A percentile compares a stretch with the other conserved stretches of the same genome.
phyloP scores from a whole-genome alignment of 2,888 invertebrate genomes.

The Torymus texanus region DNA sequence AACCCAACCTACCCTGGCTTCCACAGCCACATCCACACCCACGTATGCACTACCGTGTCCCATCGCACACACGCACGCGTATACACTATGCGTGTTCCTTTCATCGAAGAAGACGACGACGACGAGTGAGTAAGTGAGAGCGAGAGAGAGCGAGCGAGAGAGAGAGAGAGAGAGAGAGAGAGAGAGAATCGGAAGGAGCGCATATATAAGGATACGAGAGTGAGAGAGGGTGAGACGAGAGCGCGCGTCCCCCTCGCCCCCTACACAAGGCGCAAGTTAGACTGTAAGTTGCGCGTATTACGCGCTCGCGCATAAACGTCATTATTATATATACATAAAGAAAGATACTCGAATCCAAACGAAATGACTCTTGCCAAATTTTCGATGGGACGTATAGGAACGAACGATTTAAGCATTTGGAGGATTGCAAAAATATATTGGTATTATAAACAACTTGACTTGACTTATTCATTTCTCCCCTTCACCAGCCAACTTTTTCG shows the following conservation, averaged over 20 bases:
- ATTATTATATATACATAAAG: slow-evolving; percentile 28
- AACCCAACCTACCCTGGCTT: slow-evolving; percentile 16
- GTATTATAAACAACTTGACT: slow-evolving; percentile 70
- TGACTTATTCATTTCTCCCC: slow-evolving; percentile 29
- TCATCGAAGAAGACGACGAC: slow-evolving; percentile 14
- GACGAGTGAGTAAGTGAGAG: no score
- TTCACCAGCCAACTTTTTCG: not conserved
- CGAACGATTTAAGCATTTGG: slow-evolving; percentile 68
- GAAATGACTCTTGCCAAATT: slow-evolving; percentile 70
- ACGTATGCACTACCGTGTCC: no score
- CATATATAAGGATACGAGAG: not conserved
- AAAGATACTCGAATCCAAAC: slow-evolving; percentile 62
- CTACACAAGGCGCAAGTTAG: slow-evolving; percentile 2
- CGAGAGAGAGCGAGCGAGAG: not conserved
- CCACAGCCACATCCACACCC: no score
- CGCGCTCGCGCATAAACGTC: slow-evolving; percentile 10
- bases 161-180: not conserved
- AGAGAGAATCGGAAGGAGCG: no score
- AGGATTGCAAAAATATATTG: slow-evolving; percentile 73
- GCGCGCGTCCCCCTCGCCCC: not conserved
- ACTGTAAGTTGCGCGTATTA: slow-evolving; percentile 33
- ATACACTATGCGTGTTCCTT: slow-evolving; percentile 23
- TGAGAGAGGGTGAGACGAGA: not conserved
- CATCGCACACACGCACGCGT: no score
- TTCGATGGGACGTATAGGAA: slow-evolving; percentile 57